Evolutionary conservation across 2,797 vertebrate genomes (phyloP), one percentile per base, ranked within the genome.

Genomic region (Atherinosoma microstoma): DNA sequence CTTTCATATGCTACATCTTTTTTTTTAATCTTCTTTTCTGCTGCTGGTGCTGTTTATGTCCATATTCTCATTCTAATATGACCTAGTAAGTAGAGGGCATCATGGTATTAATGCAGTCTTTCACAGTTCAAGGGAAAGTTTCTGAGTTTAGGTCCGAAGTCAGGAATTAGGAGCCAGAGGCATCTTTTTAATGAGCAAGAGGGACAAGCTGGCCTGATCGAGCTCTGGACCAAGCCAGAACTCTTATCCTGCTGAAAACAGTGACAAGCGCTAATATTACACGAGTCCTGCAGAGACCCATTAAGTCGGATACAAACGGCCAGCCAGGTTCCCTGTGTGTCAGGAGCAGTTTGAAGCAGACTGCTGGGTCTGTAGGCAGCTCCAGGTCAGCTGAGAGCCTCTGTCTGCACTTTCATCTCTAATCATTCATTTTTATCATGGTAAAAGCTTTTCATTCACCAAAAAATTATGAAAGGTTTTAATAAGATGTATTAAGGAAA

Each of bases 151-250:
- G 64, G 51, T 78, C 68, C 35, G 59, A 30, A 75, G 67, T 84
- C 83, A 51, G 49, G 72, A 45, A 71, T 78, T 73, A 30, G 8
- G 61, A 76, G 88, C 87, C 85, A 35, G 79, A 74, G 80, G 85
- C 78, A 3, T 77, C 76, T 87, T 89, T 90, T 86, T 91, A 89
- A 90, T 82, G 85, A 89, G 77, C 74, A 5, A 67, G 30, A 67
- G 66, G 76, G 79, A 51, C 32, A 15, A 69, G 66, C 70, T 77
- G 83, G 86, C 79, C 79, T 36, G 70, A 74, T 11, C 56, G 63
- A 13, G 69, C 53, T 67, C 76, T 13, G 58, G 24, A 47, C 65
- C 27, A 22, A 72, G 65, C 24, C 71, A 12, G 53, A 5, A 5
- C 58, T 62, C 38, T 45, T 12, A 27, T 61, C 40, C 70, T n/a